A percentile compares a stretch with the other conserved stretches of the same genome.
These are phyloP conservation scores for Corvus moneduloides DNA, from an alignment of 2,113 vertebrate species.

Conservation along the genomic window DNA sequence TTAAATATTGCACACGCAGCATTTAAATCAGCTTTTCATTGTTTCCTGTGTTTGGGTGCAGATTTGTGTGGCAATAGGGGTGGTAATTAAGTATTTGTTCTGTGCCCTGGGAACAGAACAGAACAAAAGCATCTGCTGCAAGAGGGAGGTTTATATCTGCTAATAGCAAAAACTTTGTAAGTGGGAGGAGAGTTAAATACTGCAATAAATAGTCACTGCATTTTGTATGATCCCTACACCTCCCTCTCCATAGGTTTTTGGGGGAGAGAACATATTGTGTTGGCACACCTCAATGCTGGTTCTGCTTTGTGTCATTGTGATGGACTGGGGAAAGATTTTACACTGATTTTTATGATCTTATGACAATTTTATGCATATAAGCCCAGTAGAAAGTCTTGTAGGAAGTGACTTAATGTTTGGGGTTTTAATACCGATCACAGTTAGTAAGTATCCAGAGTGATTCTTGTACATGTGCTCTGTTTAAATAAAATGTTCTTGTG, in stretches of 20 bases:
- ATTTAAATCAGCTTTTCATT: background rate
- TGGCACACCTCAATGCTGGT: background rate
- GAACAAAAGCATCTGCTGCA: background rate
- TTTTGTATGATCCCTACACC: accelerated
- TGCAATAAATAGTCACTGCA: background rate
- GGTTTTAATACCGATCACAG: background rate
- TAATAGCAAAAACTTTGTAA: background rate
- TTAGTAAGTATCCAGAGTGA: background rate
- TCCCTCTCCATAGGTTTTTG: background rate
- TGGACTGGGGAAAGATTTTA: background rate
- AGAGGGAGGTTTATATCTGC: background rate
- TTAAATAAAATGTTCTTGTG: background rate
- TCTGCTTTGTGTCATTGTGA: background rate
- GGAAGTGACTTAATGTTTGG: background rate
- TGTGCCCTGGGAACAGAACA: background rate
- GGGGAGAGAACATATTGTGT: background rate
- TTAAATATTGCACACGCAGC: background rate
- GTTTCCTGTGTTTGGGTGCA: background rate
- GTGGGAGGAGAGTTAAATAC: background rate
- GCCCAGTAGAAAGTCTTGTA: background rate
- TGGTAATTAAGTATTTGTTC: background rate
- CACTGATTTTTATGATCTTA: background rate
- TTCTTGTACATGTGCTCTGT: background rate
- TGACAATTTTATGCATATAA: background rate
- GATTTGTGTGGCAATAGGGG: background rate